Evolutionary conservation across 2,888 invertebrate species (phyloP), one percentile per base, ranked within the genome.

Genomic region (Drosophila meridionalis): DNA sequence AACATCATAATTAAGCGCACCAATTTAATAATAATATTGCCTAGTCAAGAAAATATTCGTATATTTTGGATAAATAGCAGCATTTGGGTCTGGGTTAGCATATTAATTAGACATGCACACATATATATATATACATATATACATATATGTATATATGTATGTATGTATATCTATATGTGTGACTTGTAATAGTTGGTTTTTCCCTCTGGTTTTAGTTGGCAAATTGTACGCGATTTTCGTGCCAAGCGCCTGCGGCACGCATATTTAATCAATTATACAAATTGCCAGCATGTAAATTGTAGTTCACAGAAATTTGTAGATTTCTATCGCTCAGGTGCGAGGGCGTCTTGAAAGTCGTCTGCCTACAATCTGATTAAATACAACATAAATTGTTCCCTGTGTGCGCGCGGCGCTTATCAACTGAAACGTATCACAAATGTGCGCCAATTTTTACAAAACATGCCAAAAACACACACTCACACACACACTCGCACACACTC

Each of bases 251-350:
- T 45, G 8, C 61, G 52, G 70, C 85, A 87, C 87, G 88, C 88
- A 78, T 78, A 76, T 80, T 83, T 77, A 89, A 90, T 87, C 87
- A 87, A 87, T 87, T 90, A 87, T 71, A 87, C 82, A 90, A 87
- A 90, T 89, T 81, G 84, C 87, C 58, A 59, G 64, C 70, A 73
- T 66, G 55, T 76, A 67, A 71, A 76, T 68, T 76, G 72, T 59
- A 67, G 67, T 62, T 59, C 59, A 53, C 40, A 28, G 53, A 70
- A 68, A 66, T 68, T 76, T 80, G 60, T 59, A 40, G 67, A 67
- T 80, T 48, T 47, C 45, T 40, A 73, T 69, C 62, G 42, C 11
- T 28, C 30, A 52, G 43, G 42, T 36, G 28, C 38, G 42, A 8
- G 34, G 20, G 38, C 8, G 34, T 34, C 20, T 45, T 32, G 28